phyloP scores from a whole-genome alignment of 2,113 vertebrate genomes.

The Dicerorhinus sumatrensis region DNA sequence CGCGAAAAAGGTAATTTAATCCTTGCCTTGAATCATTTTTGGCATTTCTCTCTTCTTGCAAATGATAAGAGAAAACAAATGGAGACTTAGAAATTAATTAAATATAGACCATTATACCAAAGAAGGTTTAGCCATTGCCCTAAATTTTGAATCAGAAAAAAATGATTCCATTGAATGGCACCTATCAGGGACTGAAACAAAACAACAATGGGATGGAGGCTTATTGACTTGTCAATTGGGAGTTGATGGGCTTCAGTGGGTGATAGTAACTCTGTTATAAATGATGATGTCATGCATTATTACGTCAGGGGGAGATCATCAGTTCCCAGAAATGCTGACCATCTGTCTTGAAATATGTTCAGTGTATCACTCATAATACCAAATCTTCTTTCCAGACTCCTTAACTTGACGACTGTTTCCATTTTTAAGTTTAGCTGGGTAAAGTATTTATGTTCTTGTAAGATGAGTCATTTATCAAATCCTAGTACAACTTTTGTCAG shows the following conservation, averaged over 20 bases:
- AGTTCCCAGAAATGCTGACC: slow-evolving; percentile 30
- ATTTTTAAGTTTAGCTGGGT: slow-evolving; percentile 6
- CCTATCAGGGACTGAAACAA: not conserved
- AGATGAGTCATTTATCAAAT: slow-evolving; percentile 61
- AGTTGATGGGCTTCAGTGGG: not conserved
- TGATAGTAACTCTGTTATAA: not conserved
- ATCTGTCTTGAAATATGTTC: slow-evolving; percentile 56
- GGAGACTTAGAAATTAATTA: slow-evolving; percentile 57
- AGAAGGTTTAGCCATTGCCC: not conserved
- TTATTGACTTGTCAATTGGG: not conserved
- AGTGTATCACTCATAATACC: not conserved
- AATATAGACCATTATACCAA: not conserved
- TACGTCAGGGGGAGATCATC: not conserved
- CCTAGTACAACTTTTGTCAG: not conserved
- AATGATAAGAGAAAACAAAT: slow-evolving; percentile 65
- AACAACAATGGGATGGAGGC: not conserved
- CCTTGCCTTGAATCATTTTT: slow-evolving; percentile 70
- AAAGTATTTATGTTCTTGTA: slow-evolving; percentile 39
- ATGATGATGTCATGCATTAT: slow-evolving; percentile 11
- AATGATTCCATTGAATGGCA: not conserved
- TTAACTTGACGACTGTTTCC: not conserved
- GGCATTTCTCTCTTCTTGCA: slow-evolving; percentile 45
- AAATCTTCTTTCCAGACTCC: not conserved
- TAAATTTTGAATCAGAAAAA: slow-evolving; percentile 29
- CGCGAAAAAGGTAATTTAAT: slow-evolving; percentile 66